Conservation (phyloP, 2,888 invertebrate species). For the Pteria penguin region DNA sequence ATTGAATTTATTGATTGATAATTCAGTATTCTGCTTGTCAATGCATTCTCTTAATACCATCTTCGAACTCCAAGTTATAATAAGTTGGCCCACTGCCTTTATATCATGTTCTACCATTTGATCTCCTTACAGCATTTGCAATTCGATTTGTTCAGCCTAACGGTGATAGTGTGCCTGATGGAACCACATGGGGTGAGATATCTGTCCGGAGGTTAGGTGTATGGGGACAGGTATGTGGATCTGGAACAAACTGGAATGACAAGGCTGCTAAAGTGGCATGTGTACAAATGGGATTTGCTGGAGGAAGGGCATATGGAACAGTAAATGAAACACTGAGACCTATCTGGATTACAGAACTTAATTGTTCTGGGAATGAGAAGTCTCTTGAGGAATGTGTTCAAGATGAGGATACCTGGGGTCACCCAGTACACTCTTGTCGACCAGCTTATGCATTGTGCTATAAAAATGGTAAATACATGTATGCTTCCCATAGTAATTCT, state of each 20-base stretch:
- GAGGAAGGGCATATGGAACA: constrained; percentile 58
- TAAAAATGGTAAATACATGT: constrained; percentile 50
- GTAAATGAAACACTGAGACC: constrained; percentile 58
- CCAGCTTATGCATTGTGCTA: constrained; percentile 63
- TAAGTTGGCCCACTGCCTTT: too few relatives aligned
- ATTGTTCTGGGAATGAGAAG: constrained; percentile 66
- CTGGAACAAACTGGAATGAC: constrained; percentile 62
- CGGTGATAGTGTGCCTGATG: constrained; percentile 1
- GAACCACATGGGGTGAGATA: constrained; percentile 57
- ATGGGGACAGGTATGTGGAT: constrained; percentile 63
- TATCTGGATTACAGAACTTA: constrained; percentile 59
- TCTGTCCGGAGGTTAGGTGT: constrained; percentile 57
- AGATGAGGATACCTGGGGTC: constrained; percentile 53
- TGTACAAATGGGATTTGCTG: constrained; percentile 81
- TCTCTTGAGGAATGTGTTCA: constrained; percentile 60
- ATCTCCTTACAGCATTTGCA: constrained; percentile 51
- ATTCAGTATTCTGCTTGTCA: too few relatives aligned
- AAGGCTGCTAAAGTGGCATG: constrained; percentile 60
- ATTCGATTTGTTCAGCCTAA: constrained; percentile 29
- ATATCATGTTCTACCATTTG: background rate
- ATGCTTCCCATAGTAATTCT: too few relatives aligned
- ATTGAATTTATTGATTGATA: too few relatives aligned
- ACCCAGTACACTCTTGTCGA: constrained; percentile 58
- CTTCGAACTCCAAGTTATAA: too few relatives aligned
- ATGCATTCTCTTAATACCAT: too few relatives aligned